Evolutionary conservation across 2,113 vertebrate genomes (phyloP).

Genomic region (Otus sunia): DNA sequence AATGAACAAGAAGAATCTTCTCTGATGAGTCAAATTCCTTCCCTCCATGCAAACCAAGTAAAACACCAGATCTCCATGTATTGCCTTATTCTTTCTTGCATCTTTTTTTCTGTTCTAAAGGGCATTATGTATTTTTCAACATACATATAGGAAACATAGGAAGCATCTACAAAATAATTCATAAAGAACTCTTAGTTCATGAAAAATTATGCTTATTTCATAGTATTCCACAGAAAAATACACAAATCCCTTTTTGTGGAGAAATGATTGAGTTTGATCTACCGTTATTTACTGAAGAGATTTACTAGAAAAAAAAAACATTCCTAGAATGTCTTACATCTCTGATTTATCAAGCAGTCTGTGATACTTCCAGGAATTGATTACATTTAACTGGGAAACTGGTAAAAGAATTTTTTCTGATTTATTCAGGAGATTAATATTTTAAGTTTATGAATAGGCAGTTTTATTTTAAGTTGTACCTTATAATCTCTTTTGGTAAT

Average conservation of each 20-base stretch:
- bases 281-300: background rate
- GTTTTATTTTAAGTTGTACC: background rate
- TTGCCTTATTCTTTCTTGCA: background rate
- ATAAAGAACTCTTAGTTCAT: background rate
- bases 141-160: background rate
- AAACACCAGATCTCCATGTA: background rate
- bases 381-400: background rate
- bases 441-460: background rate
- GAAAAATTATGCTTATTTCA: background rate
- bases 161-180: background rate
- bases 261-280: background rate
- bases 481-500: background rate
- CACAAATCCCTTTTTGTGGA: background rate
- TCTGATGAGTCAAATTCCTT: background rate
- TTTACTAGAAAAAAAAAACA: background rate
- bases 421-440: conserved; percentile 1
- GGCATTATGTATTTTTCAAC: background rate
- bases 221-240: background rate
- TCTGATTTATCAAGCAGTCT: background rate
- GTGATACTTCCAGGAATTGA: background rate
- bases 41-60: background rate
- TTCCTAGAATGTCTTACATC: background rate
- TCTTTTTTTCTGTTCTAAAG: background rate
- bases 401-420: background rate
- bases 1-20: background rate